A percentile compares a stretch with the other conserved stretches of the same genome.
These are phyloP conservation scores for Choloepus didactylus DNA, from an alignment of 2,797 vertebrate species.

Conservation along the genomic window DNA sequence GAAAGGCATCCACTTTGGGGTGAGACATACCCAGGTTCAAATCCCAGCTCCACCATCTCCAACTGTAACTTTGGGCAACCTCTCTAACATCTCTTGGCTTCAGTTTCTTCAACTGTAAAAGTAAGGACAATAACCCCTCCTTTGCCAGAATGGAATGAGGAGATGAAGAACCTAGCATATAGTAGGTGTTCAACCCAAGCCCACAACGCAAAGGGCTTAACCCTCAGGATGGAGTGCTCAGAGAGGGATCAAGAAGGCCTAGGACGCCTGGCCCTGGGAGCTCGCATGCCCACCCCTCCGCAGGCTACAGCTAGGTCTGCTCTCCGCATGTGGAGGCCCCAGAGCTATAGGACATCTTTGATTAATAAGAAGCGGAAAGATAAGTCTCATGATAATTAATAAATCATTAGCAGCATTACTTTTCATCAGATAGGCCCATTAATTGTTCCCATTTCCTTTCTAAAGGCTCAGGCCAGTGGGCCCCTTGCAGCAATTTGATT, in stretches of 20 bases:
- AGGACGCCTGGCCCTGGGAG: slow-evolving; percentile 40
- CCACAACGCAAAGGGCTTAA: not conserved
- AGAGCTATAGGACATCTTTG: slow-evolving; percentile 86
- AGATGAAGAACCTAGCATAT: not conserved
- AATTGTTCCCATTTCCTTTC: slow-evolving; percentile 85
- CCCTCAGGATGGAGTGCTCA: not conserved
- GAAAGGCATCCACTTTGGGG: not conserved
- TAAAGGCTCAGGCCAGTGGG: slow-evolving; percentile 66
- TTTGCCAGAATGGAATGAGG: not conserved
- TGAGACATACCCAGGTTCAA: not conserved
- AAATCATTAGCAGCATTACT: slow-evolving; percentile 86
- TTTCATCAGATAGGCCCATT: slow-evolving; percentile 88
- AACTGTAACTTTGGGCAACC: not conserved
- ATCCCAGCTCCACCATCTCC: slow-evolving; percentile 31
- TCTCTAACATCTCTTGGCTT: not conserved
- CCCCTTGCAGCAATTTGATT: slow-evolving; percentile 71
- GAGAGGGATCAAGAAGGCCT: not conserved
- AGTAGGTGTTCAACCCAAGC: not conserved
- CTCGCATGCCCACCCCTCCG: not conserved
- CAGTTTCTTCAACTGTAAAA: slow-evolving; percentile 21
- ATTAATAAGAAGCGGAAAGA: slow-evolving; percentile 88
- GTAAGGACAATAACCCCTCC: not conserved
- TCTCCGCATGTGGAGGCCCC: slow-evolving; percentile 78
- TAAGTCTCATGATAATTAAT: slow-evolving; percentile 88
- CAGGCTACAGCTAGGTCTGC: slow-evolving; percentile 56